Conservation (phyloP, 2,113 vertebrate species). For the Pelobates fuscus region DNA sequence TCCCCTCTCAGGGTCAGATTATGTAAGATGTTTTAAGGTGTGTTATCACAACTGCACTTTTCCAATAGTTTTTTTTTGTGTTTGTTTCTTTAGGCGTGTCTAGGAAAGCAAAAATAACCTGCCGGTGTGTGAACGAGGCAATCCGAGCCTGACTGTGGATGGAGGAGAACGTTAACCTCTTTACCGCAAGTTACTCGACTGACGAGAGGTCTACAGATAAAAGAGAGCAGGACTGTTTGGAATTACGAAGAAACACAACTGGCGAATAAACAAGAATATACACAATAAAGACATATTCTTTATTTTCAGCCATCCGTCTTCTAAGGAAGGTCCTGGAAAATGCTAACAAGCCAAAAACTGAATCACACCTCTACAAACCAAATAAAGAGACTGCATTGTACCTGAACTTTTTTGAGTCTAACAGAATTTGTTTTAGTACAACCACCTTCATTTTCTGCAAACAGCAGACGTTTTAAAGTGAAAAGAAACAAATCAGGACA, state of each 20-base stretch:
- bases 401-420: conserved; percentile 2
- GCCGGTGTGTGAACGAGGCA: background rate
- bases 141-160: conserved; percentile 7
- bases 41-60: conserved; percentile 14
- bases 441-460: background rate
- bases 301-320: too few relatives aligned
- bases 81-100: conserved; percentile 36
- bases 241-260: background rate
- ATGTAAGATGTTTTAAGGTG: conserved; percentile 28
- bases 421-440: too few relatives aligned
- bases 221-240: background rate
- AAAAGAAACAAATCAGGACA: background rate
- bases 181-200: background rate
- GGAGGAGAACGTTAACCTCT: conserved; percentile 3
- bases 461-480: background rate
- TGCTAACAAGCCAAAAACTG: background rate
- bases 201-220: background rate
- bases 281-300: too few relatives aligned
- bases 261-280: background rate
- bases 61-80: conserved; percentile 18
- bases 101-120: background rate
- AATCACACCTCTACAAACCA: background rate
- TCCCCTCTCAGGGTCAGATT: conserved; percentile 15
- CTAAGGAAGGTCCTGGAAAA: background rate
- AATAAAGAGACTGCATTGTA: background rate